Conservation (phyloP, 2,113 vertebrate genomes). For the Seriola dumerili region DNA sequence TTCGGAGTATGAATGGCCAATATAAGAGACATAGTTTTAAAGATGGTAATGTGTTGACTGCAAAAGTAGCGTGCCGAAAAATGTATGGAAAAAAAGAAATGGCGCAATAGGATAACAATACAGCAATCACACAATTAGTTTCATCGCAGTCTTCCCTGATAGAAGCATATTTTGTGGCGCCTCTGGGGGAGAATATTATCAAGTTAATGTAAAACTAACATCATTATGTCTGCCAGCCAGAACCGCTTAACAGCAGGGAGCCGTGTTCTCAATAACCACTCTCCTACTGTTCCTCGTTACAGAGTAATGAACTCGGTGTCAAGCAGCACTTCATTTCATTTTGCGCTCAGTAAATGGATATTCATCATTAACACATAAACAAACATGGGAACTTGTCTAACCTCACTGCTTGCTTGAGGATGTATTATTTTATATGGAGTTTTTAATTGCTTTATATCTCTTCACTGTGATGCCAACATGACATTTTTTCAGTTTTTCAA, state of each 20-base stretch:
- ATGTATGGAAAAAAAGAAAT: not conserved
- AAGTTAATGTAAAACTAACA: constrained; percentile 78
- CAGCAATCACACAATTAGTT: constrained; percentile 2
- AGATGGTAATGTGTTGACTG: no score
- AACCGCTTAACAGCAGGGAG: constrained; percentile 80
- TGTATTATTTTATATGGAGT: not conserved
- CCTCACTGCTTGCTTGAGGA: constrained; percentile 25
- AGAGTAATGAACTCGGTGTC: constrained; percentile 79
- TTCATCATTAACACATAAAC: constrained; percentile 73
- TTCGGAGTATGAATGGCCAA: not conserved
- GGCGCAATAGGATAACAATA: no score
- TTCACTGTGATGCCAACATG: not conserved
- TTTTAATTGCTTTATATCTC: constrained; percentile 22
- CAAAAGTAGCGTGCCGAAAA: no score
- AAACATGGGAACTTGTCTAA: constrained; percentile 56
- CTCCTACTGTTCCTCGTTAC: constrained; percentile 71
- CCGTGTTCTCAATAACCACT: constrained; percentile 72
- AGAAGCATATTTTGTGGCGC: constrained; percentile 49
- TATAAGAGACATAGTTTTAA: no score
- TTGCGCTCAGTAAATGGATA: constrained; percentile 64
- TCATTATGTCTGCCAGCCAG: constrained; percentile 72
- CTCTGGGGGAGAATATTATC: constrained; percentile 69
- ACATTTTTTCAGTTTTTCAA: constrained; percentile 14
- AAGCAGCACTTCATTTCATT: constrained; percentile 66
- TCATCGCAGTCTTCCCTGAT: constrained; percentile 57